phyloP scores from a whole-genome alignment of 2,113 vertebrate species.

The Phalacrocorax pelagicus region DNA sequence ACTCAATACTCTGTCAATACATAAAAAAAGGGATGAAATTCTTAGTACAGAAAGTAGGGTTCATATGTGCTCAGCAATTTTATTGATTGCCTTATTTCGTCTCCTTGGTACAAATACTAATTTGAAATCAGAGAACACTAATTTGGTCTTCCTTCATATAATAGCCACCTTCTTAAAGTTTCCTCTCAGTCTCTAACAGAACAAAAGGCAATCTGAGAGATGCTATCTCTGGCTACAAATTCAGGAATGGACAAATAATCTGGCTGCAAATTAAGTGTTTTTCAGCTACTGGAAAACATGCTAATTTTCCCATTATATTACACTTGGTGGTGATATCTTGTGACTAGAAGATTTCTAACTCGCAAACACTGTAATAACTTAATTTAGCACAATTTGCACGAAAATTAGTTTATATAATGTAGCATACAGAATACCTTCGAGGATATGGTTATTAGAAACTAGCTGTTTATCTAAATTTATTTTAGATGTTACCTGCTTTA shows the following conservation, averaged over 20 bases:
- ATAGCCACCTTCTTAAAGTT: not conserved
- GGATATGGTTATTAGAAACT: not conserved
- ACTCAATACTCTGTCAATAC: slow-evolving; percentile 86
- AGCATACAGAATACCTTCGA: not conserved
- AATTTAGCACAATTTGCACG: not conserved
- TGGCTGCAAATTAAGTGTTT: not conserved
- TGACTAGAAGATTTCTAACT: not conserved
- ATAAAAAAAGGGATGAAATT: not conserved
- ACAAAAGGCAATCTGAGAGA: not conserved
- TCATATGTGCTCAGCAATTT: not conserved
- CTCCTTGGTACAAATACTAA: not conserved
- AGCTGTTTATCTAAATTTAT: not conserved
- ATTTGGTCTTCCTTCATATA: not conserved
- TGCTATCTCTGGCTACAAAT: not conserved
- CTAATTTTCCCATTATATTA: not conserved
- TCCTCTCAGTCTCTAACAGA: not conserved
- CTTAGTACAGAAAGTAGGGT: not conserved
- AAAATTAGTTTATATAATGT: not conserved
- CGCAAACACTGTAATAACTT: not conserved
- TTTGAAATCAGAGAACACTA: not conserved
- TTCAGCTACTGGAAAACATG: not conserved
- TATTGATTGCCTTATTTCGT: not conserved
- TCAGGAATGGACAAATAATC: not conserved
- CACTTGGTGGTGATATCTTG: not conserved
- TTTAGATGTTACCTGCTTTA: slow-evolving; percentile 82